A percentile compares a stretch with the other conserved stretches of the same genome.
Evolutionary conservation across 2,888 invertebrate species (phyloP).

Genomic region (Synanthedon formicaeformis): DNA sequence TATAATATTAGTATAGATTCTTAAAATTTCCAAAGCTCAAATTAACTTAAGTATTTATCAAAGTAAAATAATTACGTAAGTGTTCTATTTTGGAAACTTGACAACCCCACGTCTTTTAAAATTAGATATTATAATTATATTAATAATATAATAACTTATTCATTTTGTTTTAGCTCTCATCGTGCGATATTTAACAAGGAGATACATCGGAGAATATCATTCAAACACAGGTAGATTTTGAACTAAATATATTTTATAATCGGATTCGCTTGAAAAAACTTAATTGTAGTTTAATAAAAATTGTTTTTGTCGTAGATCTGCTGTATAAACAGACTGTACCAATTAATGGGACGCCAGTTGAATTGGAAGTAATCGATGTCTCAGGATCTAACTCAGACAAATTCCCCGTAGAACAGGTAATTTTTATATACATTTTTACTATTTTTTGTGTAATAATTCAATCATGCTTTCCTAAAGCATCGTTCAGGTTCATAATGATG

Average conservation of each 20-base stretch:
- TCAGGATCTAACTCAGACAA: conserved; percentile 77
- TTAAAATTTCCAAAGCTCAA: no score
- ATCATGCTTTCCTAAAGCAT: no score
- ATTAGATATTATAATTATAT: no score
- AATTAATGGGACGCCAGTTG: conserved; percentile 77
- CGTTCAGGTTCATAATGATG: no score
- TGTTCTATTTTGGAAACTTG: no score
- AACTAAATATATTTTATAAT: background rate
- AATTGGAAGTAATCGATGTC: conserved; percentile 84
- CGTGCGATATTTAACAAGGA: conserved; percentile 80
- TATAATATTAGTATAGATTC: no score
- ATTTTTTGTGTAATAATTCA: no score
- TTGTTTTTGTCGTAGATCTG: conserved; percentile 71
- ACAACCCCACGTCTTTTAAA: no score
- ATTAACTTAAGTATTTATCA: no score
- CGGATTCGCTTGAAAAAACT: background rate
- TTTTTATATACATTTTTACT: background rate
- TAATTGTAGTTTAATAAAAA: conserved; percentile 3
- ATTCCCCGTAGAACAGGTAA: conserved; percentile 72
- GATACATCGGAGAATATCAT: conserved; percentile 85
- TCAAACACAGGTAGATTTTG: conserved; percentile 76
- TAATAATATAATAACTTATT: background rate
- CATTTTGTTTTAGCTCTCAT: conserved; percentile 73
- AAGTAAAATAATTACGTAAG: no score
- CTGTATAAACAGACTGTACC: conserved; percentile 81